Conservation (phyloP, 2,888 invertebrate species). For the Ramazzottius varieornatus region DNA sequence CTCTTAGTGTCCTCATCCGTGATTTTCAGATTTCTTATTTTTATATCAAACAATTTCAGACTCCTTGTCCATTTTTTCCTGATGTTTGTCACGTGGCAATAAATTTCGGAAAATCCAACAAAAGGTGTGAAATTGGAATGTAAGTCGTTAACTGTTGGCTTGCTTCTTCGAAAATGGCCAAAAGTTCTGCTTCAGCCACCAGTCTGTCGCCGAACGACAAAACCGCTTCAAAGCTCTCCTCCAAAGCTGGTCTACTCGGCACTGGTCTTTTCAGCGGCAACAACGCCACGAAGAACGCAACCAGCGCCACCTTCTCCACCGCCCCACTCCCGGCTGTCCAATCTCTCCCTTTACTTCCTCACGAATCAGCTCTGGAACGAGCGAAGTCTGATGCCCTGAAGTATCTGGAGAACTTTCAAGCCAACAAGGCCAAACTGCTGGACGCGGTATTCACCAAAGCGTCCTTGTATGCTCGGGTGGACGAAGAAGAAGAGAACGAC, state of each 20-base stretch:
- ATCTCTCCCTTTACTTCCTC: too few relatives aligned
- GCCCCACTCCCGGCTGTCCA: too few relatives aligned
- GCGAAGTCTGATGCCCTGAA: neutral
- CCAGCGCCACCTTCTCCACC: too few relatives aligned
- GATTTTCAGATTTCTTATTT: neutral
- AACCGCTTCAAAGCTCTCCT: too few relatives aligned
- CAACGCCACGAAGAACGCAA: too few relatives aligned
- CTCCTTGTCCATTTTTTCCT: neutral
- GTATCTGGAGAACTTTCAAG: neutral
- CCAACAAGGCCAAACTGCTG: neutral
- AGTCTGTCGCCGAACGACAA: neutral
- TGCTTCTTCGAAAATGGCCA: too few relatives aligned
- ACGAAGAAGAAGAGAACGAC: neutral
- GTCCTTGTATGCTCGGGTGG: neutral
- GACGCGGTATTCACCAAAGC: neutral
- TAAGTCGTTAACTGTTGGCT: too few relatives aligned
- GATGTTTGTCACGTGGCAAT: neutral
- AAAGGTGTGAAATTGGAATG: too few relatives aligned
- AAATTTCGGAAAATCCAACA: neutral
- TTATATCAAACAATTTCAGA: neutral
- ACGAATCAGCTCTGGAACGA: neutral
- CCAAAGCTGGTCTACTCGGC: too few relatives aligned
- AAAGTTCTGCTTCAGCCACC: neutral
- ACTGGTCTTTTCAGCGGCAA: too few relatives aligned
- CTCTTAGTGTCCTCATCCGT: neutral